A percentile compares a stretch with the other conserved stretches of the same genome.
Evolutionary conservation across 2,113 vertebrate genomes (phyloP).

Genomic region (Aythya baeri): DNA sequence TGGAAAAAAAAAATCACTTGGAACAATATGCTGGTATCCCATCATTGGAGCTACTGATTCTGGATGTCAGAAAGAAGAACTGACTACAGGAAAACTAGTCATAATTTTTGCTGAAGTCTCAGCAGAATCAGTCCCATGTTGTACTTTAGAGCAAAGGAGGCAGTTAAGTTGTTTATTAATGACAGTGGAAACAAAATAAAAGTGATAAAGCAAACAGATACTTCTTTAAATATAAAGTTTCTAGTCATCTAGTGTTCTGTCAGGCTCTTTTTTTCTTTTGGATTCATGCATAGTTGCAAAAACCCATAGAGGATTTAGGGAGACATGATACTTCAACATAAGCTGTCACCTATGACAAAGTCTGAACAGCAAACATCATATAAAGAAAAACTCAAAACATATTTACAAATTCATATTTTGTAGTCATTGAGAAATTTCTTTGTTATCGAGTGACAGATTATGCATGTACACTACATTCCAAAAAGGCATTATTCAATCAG

Average conservation of each 20-base stretch:
- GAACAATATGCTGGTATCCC: not conserved
- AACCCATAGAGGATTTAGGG: conserved; percentile 39
- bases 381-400: conserved; percentile 36
- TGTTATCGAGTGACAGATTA: conserved; percentile 25
- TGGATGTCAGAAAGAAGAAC: not conserved
- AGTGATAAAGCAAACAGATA: conserved; percentile 12
- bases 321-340: conserved; percentile 52
- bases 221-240: conserved; percentile 31
- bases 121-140: not conserved
- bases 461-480: conserved; percentile 52
- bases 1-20: not conserved
- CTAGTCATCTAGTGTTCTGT: not conserved
- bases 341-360: conserved; percentile 64
- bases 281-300: conserved; percentile 60
- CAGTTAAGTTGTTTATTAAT: conserved; percentile 50
- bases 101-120: not conserved
- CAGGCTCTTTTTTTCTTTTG: not conserved
- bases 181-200: conserved; percentile 16
- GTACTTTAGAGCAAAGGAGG: not conserved
- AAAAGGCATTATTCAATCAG: conserved; percentile 61
- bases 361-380: conserved; percentile 60
- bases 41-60: not conserved
- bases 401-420: conserved; percentile 74
- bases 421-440: conserved; percentile 40
- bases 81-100: not conserved